Evolutionary conservation across 2,888 invertebrate genomes (phyloP), one percentile per base, ranked within the genome.

Genomic region (Linnaemya vulpina): DNA sequence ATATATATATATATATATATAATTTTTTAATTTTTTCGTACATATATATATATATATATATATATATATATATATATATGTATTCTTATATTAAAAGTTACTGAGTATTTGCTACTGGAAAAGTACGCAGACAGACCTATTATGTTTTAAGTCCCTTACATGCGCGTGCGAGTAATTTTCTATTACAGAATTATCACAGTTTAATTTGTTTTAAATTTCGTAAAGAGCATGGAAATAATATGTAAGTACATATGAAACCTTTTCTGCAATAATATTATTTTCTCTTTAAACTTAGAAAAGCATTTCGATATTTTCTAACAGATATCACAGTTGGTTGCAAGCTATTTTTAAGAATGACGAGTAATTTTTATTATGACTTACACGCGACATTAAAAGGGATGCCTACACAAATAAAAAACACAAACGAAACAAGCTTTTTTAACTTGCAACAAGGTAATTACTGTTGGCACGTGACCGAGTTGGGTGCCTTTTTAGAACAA

Each of bases 381-480:
- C 74, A 74, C 73, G 73, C 3, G 9, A 46, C 53, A 62, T 46
- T 55, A 43, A 81, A 53, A 68, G 7, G 30, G 8, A 81, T 25
- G 60, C 49, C 10, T 43, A 68, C 43, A 68, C 58, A 68, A 5
- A n/a, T n/a, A n/a, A 5, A 17, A 70, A 30, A 68, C 40, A 51
- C 46, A 43, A 49, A 65, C 10, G 30, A 38, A 65, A 70, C 11
- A 35, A 62, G 35, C 68, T 22, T 30, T 3, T 68, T 30, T 46
- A 38, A 62, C 15, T 40, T 67, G 58, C 60, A 76, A 53, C 53
- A 38, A 62, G 53, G 35, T 87, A 86, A 82, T 84, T 87, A 73
- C n/a, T 53, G 49, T 67, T 68, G 83, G 67, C 87, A 87, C 87
- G 86, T 87, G 87, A 87, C 86, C 70, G 46, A 70, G 86, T 71